Percentiles rank a stretch among this genome's conserved stretches.
Conservation (phyloP, 2,113 vertebrate genomes). For the Tympanuchus pallidicinctus region DNA sequence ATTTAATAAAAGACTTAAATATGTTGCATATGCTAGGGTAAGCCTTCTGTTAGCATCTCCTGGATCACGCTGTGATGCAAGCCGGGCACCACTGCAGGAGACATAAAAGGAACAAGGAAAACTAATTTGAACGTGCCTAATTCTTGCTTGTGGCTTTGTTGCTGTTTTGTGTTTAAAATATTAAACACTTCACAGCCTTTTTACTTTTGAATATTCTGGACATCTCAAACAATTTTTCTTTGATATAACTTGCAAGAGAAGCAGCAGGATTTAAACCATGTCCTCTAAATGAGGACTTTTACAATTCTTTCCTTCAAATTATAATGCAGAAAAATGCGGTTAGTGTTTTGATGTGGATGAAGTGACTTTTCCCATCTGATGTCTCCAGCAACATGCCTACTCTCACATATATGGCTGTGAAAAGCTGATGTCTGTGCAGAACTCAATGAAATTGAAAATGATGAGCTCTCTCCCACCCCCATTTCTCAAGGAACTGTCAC, state of each 20-base stretch:
- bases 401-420: neutral
- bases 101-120: neutral
- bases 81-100: neutral
- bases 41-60: neutral
- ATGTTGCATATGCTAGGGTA: neutral
- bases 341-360: neutral
- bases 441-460: neutral
- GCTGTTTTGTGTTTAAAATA: neutral
- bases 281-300: neutral
- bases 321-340: neutral
- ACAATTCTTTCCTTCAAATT: neutral
- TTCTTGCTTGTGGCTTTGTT: neutral
- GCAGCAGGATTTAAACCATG: neutral
- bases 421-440: neutral
- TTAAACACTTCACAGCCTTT: neutral
- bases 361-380: neutral
- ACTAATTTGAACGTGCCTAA: neutral
- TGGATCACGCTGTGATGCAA: neutral
- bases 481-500: neutral
- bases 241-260: neutral
- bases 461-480: neutral
- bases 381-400: neutral
- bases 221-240: neutral
- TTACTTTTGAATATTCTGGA: neutral
- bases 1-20: neutral